Percentiles rank a stretch among this genome's conserved stretches.
Conservation (phyloP, 2,113 vertebrate genomes). For the Mus spicilegus region DNA sequence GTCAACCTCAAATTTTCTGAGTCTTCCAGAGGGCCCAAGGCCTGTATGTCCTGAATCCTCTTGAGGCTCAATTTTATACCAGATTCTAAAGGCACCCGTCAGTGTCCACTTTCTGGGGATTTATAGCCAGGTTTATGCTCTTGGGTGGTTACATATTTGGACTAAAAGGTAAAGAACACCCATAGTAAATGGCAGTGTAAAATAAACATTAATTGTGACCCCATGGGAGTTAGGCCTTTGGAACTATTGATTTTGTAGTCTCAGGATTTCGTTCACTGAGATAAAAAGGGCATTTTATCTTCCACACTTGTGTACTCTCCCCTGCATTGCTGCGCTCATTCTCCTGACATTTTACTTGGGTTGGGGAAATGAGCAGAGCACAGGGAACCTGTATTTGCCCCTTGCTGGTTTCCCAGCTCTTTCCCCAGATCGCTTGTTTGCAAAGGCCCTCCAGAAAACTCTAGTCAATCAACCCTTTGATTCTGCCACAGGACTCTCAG, state of each 20-base stretch:
- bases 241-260: slow-evolving; percentile 39
- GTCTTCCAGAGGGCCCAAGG: neutral
- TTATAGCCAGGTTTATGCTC: neutral
- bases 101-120: neutral
- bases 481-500: slow-evolving; percentile 60
- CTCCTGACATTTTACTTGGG: neutral
- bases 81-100: neutral
- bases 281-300: neutral
- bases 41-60: neutral
- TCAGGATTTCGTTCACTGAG: neutral
- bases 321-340: neutral
- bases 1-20: neutral
- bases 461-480: slow-evolving; percentile 68
- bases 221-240: slow-evolving; percentile 23
- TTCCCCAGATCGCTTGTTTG: slow-evolving; percentile 2
- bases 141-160: neutral
- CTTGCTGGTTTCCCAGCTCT: neutral
- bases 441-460: slow-evolving; percentile 30
- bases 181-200: neutral
- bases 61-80: neutral
- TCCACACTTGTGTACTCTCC: neutral
- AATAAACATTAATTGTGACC: slow-evolving; percentile 1
- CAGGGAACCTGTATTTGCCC: neutral
- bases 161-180: slow-evolving; percentile 26
- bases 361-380: neutral